phyloP scores from a whole-genome alignment of 2,797 vertebrate genomes.

The Columba guinea region DNA sequence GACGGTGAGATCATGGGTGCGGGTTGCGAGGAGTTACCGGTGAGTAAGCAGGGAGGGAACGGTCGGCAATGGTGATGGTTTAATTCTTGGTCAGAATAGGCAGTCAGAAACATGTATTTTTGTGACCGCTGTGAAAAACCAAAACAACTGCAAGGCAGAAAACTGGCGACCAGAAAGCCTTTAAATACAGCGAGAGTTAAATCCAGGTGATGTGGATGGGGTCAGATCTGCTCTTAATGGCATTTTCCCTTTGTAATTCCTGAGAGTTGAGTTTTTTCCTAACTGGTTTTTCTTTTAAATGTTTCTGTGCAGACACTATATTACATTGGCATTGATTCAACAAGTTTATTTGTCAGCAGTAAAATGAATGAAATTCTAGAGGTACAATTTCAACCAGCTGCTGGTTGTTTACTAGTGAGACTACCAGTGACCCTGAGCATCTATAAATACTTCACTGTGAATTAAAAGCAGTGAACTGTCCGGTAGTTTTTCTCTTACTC shows the following conservation, averaged over 20 bases:
- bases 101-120: not conserved
- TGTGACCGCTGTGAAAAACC: not conserved
- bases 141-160: not conserved
- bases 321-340: slow-evolving; percentile 60
- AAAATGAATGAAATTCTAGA: slow-evolving; percentile 69
- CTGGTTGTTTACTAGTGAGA: slow-evolving; percentile 58
- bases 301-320: not conserved
- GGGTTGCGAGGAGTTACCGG: not conserved
- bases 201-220: not conserved
- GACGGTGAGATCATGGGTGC: not conserved
- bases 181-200: not conserved
- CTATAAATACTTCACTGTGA: slow-evolving; percentile 52
- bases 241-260: not conserved
- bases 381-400: slow-evolving; percentile 57
- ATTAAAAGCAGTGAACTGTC: slow-evolving; percentile 28
- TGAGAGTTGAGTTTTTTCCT: not conserved
- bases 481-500: slow-evolving; percentile 24
- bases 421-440: slow-evolving; percentile 47
- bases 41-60: not conserved
- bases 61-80: accelerated
- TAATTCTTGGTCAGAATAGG: not conserved
- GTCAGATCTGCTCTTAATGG: not conserved
- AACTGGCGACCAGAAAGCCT: not conserved
- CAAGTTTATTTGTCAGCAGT: slow-evolving; percentile 38
- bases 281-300: not conserved